These are phyloP conservation scores for Mesoclemmys tuberculata DNA, from an alignment of 2,113 vertebrate species.

Conservation along the genomic window DNA sequence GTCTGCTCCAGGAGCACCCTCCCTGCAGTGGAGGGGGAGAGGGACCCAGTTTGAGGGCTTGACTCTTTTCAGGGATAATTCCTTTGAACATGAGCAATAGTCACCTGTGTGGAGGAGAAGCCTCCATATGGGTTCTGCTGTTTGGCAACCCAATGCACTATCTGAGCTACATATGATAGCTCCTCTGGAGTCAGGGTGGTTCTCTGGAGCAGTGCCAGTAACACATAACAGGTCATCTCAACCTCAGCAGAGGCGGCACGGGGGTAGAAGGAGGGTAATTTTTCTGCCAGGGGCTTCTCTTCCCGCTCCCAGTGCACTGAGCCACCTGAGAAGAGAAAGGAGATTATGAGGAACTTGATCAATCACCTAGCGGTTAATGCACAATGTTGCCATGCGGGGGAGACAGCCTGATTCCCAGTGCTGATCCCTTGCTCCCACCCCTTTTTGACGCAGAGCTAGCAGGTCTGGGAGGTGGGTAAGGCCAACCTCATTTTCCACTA, in stretches of 20 bases:
- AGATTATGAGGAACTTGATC: not conserved
- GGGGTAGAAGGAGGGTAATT: conserved; percentile 28
- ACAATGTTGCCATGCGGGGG: rapidly evolving
- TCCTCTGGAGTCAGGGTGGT: conserved; percentile 48
- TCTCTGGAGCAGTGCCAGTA: conserved; percentile 77
- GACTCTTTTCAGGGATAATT: conserved; percentile 24
- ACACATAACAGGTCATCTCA: conserved; percentile 84
- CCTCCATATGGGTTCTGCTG: conserved; percentile 87
- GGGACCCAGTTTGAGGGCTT: conserved; percentile 53
- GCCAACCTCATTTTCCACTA: conserved; percentile 42
- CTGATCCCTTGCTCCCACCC: not conserved
- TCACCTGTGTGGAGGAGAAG: conserved; percentile 92
- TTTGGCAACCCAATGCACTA: conserved; percentile 85
- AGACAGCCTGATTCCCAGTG: not conserved
- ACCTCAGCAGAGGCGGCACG: conserved; percentile 68
- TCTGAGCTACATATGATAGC: conserved; percentile 68
- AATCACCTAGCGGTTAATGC: not conserved
- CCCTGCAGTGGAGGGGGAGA: not conserved
- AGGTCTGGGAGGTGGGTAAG: not conserved
- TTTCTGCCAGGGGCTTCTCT: conserved; percentile 37
- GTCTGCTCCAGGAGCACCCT: not conserved
- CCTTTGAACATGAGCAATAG: not conserved
- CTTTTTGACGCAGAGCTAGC: not conserved
- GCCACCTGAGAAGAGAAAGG: conserved; percentile 62
- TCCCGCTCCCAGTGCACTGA: conserved; percentile 69